Base-by-base conservation (phyloP, 2,888 invertebrate species). In the Lepidocyrtinus sp. region DNA sequence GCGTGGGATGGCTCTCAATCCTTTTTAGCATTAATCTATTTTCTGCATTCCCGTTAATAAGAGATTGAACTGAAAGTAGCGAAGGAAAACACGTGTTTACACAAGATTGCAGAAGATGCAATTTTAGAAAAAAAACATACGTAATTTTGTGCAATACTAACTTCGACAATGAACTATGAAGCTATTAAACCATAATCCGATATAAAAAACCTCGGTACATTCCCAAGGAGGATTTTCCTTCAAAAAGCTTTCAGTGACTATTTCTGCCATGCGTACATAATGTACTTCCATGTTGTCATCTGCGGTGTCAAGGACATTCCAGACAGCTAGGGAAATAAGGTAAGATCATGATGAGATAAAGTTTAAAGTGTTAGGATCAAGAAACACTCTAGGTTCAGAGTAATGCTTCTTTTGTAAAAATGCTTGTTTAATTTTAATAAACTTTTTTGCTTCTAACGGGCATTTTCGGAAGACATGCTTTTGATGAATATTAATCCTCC, bases 401-500 rank as follows among this genome's bases (percentile, higher is more conserved):
- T n/a, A n/a, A n/a, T n/a, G n/a, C n/a, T n/a, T n/a, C n/a, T n/a
- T n/a, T n/a, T n/a, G n/a, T n/a, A n/a, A n/a, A n/a, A n/a, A n/a
- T n/a, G n/a, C n/a, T n/a, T n/a, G n/a, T n/a, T n/a, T n/a, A n/a
- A n/a, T n/a, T n/a, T n/a, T n/a, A n/a, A n/a, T n/a, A n/a, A n/a
- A n/a, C n/a, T n/a, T n/a, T n/a, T n/a, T n/a, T n/a, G n/a, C n/a
- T n/a, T n/a, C n/a, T n/a, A n/a, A n/a, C n/a, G n/a, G n/a, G n/a
- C n/a, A n/a, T n/a, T n/a, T n/a, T n/a, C n/a, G n/a, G n/a, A n/a
- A n/a, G 7, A 61, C 24, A 9, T n/a, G n/a, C 75, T 55, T 72
- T 77, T 83, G 1, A 85, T 59, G 25, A 85, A 76, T 15, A 83
- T 82, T 2, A 85, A 68, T 17, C 69, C 63, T n/a, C 77, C 76